Percentiles rank a stretch among this genome's conserved stretches.
These are phyloP conservation scores for Sinopyrophorus schimmeli DNA, from an alignment of 2,888 invertebrate species.

Conservation along the genomic window DNA sequence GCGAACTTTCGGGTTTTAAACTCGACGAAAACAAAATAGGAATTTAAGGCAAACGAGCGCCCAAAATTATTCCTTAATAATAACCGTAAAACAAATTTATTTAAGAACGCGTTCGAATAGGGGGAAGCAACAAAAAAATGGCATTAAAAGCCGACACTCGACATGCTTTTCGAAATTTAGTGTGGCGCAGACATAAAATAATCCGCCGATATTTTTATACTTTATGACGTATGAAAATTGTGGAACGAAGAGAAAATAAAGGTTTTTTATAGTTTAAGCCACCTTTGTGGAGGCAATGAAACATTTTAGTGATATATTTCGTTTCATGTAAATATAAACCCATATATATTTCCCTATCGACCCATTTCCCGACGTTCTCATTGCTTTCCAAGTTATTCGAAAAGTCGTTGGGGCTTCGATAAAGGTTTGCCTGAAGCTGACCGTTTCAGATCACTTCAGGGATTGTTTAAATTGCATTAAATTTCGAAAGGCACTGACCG, in stretches of 20 bases:
- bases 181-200: too few species aligned
- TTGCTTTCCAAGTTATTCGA: constrained; percentile 11
- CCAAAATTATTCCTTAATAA: too few species aligned
- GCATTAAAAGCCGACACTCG: too few species aligned
- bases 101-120: too few species aligned
- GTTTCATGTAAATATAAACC: constrained; percentile 16
- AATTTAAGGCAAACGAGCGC: too few species aligned
- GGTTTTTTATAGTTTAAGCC: constrained; percentile 9
- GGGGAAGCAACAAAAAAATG: too few species aligned
- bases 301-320: constrained; percentile 14
- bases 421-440: constrained; percentile 19
- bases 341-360: constrained; percentile 8
- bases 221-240: constrained; percentile 7
- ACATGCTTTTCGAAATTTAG: too few species aligned
- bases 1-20: too few species aligned
- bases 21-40: too few species aligned
- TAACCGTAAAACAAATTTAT: too few species aligned
- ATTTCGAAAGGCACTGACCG: constrained; percentile 19
- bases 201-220: not conserved
- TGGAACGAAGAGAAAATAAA: constrained; percentile 11
- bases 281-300: constrained; percentile 14
- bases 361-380: constrained; percentile 5
- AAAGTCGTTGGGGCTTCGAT: constrained; percentile 20
- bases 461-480: constrained; percentile 29
- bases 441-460: constrained; percentile 24